Evolutionary conservation across 2,888 invertebrate genomes (phyloP).

Genomic region (Megaustenia siamemsis): DNA sequence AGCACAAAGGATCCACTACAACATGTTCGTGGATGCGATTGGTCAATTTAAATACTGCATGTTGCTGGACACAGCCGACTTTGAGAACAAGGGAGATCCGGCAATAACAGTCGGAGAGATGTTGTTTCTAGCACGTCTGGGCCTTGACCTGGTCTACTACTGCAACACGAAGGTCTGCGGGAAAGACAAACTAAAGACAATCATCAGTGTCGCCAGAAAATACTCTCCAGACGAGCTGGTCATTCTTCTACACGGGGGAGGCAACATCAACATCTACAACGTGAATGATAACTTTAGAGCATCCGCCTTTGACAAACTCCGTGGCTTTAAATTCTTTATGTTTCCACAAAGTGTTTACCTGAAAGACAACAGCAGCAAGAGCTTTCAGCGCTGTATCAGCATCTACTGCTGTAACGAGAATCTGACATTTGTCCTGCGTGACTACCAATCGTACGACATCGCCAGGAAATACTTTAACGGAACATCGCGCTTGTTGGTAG

Average conservation of each 20-base stretch:
- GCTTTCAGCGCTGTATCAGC: conserved; percentile 6
- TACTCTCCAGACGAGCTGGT: conserved; percentile 48
- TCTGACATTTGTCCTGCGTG: conserved; percentile 54
- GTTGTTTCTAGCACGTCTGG: conserved; percentile 40
- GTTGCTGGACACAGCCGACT: conserved; percentile 54
- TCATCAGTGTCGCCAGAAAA: background rate
- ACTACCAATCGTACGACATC: conserved; percentile 39
- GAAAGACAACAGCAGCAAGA: background rate
- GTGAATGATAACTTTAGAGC: conserved; percentile 29
- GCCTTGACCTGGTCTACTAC: conserved; percentile 51
- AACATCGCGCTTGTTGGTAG: conserved; percentile 45
- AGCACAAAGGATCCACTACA: conserved; percentile 55
- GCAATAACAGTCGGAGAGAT: conserved; percentile 58
- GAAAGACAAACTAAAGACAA: background rate
- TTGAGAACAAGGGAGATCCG: conserved; percentile 61
- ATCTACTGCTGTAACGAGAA: conserved; percentile 51
- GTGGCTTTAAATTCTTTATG: conserved; percentile 48
- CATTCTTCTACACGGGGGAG: conserved; percentile 59
- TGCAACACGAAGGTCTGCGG: conserved; percentile 29
- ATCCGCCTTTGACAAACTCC: conserved; percentile 37
- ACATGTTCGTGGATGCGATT: conserved; percentile 49
- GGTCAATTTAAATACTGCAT: conserved; percentile 55
- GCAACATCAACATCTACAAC: conserved; percentile 55
- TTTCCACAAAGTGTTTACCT: conserved; percentile 58
- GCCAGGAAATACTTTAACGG: conserved; percentile 47